Base-by-base conservation (phyloP, 2,888 invertebrate genomes). In the Malachius bipustulatus region DNA sequence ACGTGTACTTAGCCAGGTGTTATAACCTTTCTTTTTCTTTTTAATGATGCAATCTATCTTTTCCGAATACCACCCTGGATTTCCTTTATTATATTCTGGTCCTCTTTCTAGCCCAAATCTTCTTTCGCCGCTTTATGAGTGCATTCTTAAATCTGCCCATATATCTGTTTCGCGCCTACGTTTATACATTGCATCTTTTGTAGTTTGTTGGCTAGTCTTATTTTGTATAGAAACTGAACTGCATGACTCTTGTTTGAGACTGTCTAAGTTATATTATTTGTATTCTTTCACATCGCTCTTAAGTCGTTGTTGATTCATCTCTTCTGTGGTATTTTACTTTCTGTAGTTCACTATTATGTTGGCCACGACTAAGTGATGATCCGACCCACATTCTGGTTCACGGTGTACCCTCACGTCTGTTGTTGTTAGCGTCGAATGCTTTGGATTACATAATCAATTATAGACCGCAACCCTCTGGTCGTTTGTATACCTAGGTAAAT, bases 21-120 rank as follows among this genome's bases (percentile, higher is more conserved):
- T 33, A 33, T 33, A 33, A 28, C 24, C 26, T 27, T 19, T 27
- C 31, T 31, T 33, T 33, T 33, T 33, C 26, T 33, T 3, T 33
- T 26, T n/a, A 12, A 29, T 12, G 13, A 33, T 10, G 12, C 26
- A 19, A 19, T 24, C 26, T 33, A 28, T 33, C 4, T 15, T 33
- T 33, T 28, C 26, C 33, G 19, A 33, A n/a, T 27, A 29, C 16
- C n/a, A 32, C 13, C 16, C 16, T 16, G 16, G 16, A 19, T 4
- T 32, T 33, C 26, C 33, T 11, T 33, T 3, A 4, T 24, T 33
- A 4, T 26, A n/a, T 31, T 9, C 16, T 14, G 6, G n/a, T 9
- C 15, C 13, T 16, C 30, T 8, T 30, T n/a, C n/a, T 35, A 29
- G n/a, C 11, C 35, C 14, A 35, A 30, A 27, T 19, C 29, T 28